A percentile compares a stretch with the other conserved stretches of the same genome.
Conservation (phyloP, 2,113 vertebrate species). For the Labrus mixtus region DNA sequence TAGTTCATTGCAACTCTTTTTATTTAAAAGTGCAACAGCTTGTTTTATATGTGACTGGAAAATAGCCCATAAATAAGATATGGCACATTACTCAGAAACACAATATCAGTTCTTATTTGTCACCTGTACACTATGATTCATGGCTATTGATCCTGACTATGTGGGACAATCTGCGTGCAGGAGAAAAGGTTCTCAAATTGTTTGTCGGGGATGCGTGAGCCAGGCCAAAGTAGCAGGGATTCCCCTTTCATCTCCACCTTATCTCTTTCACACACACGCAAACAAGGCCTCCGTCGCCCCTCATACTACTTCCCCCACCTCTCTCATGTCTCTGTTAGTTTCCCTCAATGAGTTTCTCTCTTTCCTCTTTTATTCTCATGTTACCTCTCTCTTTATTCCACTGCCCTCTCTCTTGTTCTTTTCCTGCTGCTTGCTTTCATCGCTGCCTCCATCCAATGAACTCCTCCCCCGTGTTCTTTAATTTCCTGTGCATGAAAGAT, state of each 20-base stretch:
- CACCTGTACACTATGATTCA: slow-evolving; percentile 20
- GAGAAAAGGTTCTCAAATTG: slow-evolving; percentile 25
- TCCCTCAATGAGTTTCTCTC: background rate
- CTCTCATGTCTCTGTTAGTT: slow-evolving; percentile 1
- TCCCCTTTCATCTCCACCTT: slow-evolving; percentile 36
- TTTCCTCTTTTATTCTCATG: background rate
- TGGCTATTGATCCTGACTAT: slow-evolving; percentile 23
- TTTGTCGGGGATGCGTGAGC: slow-evolving; percentile 35
- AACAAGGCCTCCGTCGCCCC: slow-evolving; percentile 26
- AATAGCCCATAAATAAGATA: background rate
- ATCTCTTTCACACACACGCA: slow-evolving; percentile 19
- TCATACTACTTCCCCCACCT: slow-evolving; percentile 6
- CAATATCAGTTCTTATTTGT: background rate
- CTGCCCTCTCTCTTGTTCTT: slow-evolving; percentile 5
- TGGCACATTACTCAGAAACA: background rate
- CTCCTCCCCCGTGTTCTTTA: slow-evolving; percentile 70
- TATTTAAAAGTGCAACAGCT: background rate
- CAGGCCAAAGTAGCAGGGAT: slow-evolving; percentile 33
- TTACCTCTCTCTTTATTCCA: slow-evolving; percentile 8
- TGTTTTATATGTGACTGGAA: background rate
- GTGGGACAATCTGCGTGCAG: slow-evolving; percentile 18
- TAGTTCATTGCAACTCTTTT: background rate
- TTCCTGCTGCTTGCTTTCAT: slow-evolving; percentile 41
- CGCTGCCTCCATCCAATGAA: slow-evolving; percentile 46
- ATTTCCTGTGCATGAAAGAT: slow-evolving; percentile 84